phyloP scores from a whole-genome alignment of 1,140 invertebrate species.

The Zaprionus inermis region DNA sequence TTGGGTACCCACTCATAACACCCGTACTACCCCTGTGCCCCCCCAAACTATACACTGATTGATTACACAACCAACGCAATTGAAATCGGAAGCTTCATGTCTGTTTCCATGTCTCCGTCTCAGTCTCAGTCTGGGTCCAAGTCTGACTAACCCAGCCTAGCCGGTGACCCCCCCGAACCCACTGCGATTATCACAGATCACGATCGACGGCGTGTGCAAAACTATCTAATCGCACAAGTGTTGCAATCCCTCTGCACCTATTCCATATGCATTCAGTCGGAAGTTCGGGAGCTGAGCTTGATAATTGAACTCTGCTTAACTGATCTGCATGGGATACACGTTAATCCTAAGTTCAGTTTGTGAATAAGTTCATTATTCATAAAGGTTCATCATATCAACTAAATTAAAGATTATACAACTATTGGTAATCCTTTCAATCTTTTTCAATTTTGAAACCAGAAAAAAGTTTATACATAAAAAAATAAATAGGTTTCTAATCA shows the following conservation, averaged over 20 bases:
- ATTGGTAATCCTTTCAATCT: too few species aligned
- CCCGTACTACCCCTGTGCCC: not conserved
- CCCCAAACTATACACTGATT: not conserved
- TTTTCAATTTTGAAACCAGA: too few species aligned
- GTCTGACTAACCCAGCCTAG: slow-evolving; percentile 18
- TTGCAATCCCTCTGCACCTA: not conserved
- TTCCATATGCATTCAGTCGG: not conserved
- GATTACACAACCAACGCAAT: slow-evolving; percentile 24
- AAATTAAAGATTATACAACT: too few species aligned
- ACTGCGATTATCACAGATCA: slow-evolving; percentile 35
- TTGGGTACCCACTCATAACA: not conserved
- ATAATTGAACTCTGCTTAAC: not conserved
- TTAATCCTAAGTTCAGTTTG: not conserved
- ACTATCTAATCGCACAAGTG: slow-evolving; percentile 20
- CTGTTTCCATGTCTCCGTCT: slow-evolving; percentile 4
- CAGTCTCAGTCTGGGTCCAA: slow-evolving; percentile 7
- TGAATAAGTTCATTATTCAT: too few species aligned
- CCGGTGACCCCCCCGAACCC: slow-evolving; percentile 5
- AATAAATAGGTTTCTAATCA: too few species aligned
- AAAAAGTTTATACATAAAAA: too few species aligned
- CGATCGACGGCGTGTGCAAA: slow-evolving; percentile 32
- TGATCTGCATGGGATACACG: too few species aligned
- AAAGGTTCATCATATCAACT: too few species aligned
- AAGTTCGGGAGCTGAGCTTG: not conserved
- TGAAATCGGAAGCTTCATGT: slow-evolving; percentile 24